phyloP scores from a whole-genome alignment of 1,140 invertebrate species.

The Cydia strobilella region DNA sequence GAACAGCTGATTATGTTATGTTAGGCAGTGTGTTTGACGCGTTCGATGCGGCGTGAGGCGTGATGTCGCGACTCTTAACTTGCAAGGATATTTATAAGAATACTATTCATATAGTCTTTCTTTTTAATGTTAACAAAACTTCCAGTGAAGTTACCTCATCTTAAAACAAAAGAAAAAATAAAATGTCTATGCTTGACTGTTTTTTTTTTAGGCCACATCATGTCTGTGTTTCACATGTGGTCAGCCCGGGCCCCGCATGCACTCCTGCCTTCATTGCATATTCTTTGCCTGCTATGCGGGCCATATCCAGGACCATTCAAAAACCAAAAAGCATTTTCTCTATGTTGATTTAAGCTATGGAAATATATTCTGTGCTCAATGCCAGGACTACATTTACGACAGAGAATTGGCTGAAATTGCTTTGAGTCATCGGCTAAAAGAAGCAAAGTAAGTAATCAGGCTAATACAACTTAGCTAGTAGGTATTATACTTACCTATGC shows the following conservation, averaged over 20 bases:
- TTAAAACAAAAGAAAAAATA: neutral
- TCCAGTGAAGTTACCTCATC: too few relatives aligned
- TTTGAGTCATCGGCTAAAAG: constrained; percentile 76
- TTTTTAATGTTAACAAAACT: too few relatives aligned
- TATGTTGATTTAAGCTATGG: constrained; percentile 94
- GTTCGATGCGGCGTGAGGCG: neutral
- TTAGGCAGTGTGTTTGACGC: constrained; percentile 2
- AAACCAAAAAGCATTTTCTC: constrained; percentile 89
- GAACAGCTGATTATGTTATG: constrained; percentile 60
- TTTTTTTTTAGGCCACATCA: constrained; percentile 83
- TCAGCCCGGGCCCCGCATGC: constrained; percentile 86
- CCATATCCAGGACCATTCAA: constrained; percentile 93
- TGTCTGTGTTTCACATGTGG: constrained; percentile 90
- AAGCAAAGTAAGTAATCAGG: constrained; percentile 80
- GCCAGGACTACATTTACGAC: constrained; percentile 96
- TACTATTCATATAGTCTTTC: too few relatives aligned
- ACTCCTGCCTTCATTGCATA: constrained; percentile 95
- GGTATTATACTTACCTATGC: too few relatives aligned
- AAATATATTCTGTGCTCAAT: constrained; percentile 94
- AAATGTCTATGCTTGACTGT: neutral
- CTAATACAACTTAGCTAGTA: neutral
- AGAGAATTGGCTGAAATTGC: constrained; percentile 84
- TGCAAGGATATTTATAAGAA: constrained; percentile 34
- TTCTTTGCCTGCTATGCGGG: constrained; percentile 93
- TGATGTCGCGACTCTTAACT: constrained; percentile 15